Conservation (phyloP, 2,113 vertebrate genomes). For the Hystrix cristata region DNA sequence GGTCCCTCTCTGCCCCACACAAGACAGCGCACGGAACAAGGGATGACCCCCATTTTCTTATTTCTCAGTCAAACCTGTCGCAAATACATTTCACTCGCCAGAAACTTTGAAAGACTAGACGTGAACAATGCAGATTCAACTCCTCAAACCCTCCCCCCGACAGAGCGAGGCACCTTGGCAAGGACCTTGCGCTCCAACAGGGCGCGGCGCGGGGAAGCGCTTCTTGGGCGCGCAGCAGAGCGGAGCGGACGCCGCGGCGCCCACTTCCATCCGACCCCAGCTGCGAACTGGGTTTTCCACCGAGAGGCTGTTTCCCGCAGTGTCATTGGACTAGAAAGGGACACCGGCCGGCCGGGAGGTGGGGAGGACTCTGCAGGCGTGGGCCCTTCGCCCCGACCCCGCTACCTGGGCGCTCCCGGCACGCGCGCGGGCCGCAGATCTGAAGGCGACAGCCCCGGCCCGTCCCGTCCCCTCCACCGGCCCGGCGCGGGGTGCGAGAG, state of each 20-base stretch:
- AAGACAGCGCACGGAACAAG: not conserved
- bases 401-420: not conserved
- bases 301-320: not conserved
- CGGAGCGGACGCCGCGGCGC: not conserved
- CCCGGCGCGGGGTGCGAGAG: not conserved
- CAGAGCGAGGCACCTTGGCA: not conserved
- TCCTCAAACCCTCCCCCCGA: not conserved
- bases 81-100: not conserved
- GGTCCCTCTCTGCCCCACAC: not conserved
- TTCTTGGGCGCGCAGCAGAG: fast-evolving
- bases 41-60: not conserved
- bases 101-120: not conserved
- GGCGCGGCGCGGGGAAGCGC: not conserved
- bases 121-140: not conserved
- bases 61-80: not conserved
- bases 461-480: not conserved
- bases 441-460: fast-evolving
- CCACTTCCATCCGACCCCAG: not conserved
- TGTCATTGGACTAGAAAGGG: not conserved
- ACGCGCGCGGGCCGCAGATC: too few species aligned
- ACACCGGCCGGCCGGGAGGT: too few species aligned
- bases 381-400: not conserved
- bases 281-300: not conserved
- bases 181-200: not conserved
- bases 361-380: not conserved